These are phyloP conservation scores for Leucania comma DNA, from an alignment of 2,888 invertebrate species.

Conservation along the genomic window DNA sequence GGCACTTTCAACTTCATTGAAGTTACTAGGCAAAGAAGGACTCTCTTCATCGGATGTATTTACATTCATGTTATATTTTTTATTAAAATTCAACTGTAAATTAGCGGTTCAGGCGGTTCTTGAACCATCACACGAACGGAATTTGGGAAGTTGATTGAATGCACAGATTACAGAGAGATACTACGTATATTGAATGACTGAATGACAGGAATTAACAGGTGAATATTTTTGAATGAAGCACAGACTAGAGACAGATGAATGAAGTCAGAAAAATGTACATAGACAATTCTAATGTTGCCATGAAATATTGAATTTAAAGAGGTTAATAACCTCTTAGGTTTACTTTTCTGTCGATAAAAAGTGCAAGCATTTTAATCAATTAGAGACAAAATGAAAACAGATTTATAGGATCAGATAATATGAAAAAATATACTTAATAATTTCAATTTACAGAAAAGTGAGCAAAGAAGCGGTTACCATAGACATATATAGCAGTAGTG, in stretches of 20 bases:
- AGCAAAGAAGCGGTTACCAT: conserved; percentile 1
- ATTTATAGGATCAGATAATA: no score
- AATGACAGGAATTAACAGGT: not conserved
- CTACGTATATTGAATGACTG: not conserved
- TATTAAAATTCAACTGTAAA: conserved; percentile 40
- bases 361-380: no score
- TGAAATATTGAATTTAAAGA: not conserved
- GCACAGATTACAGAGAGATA: not conserved
- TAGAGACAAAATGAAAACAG: no score
- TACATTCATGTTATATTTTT: conserved; percentile 75
- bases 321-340: not conserved
- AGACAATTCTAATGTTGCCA: not conserved
- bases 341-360: no score
- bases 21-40: conserved; percentile 62
- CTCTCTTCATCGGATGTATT: conserved; percentile 75
- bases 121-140: conserved; percentile 38
- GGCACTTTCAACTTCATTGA: conserved; percentile 78
- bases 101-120: conserved; percentile 19
- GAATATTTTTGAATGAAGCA: not conserved
- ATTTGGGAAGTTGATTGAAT: conserved; percentile 26
- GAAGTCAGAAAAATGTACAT: no score
- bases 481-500: not conserved
- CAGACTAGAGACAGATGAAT: no score
- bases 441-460: not conserved
- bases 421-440: no score